Evolutionary conservation across 1,140 invertebrate genomes (phyloP), one percentile per base, ranked within the genome.

Genomic region (Trypoxylus dichotomus): DNA sequence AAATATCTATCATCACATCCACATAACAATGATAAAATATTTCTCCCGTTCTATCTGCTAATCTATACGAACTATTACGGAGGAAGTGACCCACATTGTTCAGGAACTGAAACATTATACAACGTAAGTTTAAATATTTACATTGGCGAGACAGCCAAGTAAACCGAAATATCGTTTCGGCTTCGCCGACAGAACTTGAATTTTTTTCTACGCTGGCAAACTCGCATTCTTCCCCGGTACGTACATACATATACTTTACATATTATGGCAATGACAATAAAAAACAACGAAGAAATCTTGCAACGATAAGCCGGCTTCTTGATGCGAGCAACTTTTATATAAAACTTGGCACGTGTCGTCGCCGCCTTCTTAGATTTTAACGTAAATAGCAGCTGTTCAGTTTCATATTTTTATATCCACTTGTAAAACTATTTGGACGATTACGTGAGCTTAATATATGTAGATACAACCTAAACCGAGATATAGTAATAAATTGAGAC

Each of bases 71-170:
- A 54, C 19, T 54, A 54, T 54, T 54, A 54, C 47, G 47, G 19
- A 54, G 47, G 47, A 54, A 54, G 47, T 54, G 47, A 54, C 47
- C 47, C 47, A 54, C 19, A 54, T 54, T 54, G 47, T 54, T 54
- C 47, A 54, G 47, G 47, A 54, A 54, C 47, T 54, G 47, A 54
- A 54, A 54, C 47, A 54, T 54, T 54, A 54, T 54, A 54, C 47
- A 54, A 54, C 47, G 47, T 54, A 54, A 54, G 15, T 54, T 54
- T 54, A 54, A 54, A 54, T 54, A 54, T 54, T 54, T 54, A 54
- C 47, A 54, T 54, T 54, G 47, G 47, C 47, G 2, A 19, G 47
- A 54, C 47, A n/a, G 47, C 47, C 47, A 54, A 54, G 47, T 54
- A 54, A 54, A 54, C 47, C 47, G 47, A 54, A 54, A 54, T 54